A percentile compares a stretch with the other conserved stretches of the same genome.
Evolutionary conservation across 2,113 vertebrate genomes (phyloP).

Genomic region (Oreamnos americanus): DNA sequence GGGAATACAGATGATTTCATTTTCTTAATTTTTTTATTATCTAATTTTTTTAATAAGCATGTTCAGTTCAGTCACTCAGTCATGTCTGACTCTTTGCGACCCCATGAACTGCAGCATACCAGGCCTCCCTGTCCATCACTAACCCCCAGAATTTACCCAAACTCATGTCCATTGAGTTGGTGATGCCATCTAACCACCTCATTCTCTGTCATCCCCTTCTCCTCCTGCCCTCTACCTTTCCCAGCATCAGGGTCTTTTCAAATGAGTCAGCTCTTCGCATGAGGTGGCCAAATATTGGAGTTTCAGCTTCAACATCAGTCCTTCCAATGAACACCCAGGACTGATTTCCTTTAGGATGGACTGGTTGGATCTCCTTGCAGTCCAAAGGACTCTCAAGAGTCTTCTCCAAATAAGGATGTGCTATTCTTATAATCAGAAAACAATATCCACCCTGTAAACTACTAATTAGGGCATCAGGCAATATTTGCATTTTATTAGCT

Average conservation of each 20-base stretch:
- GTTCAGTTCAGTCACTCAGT: background rate
- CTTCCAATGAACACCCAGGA: background rate
- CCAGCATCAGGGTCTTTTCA: background rate
- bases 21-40: background rate
- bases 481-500: background rate
- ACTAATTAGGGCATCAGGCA: background rate
- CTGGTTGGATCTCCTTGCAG: background rate
- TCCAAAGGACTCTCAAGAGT: background rate
- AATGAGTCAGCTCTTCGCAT: background rate
- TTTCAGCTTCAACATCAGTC: background rate
- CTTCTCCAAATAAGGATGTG: background rate
- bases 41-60: background rate
- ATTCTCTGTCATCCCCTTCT: background rate
- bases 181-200: background rate
- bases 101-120: background rate
- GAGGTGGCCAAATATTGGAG: background rate
- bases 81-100: accelerated
- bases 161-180: background rate
- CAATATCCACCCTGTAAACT: background rate
- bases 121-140: background rate
- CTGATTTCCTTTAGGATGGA: background rate
- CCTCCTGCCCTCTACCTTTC: background rate
- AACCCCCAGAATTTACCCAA: background rate
- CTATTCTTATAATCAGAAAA: background rate
- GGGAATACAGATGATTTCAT: background rate